Conservation (phyloP, 2,797 vertebrate species). For the Gallinago solitaria region DNA sequence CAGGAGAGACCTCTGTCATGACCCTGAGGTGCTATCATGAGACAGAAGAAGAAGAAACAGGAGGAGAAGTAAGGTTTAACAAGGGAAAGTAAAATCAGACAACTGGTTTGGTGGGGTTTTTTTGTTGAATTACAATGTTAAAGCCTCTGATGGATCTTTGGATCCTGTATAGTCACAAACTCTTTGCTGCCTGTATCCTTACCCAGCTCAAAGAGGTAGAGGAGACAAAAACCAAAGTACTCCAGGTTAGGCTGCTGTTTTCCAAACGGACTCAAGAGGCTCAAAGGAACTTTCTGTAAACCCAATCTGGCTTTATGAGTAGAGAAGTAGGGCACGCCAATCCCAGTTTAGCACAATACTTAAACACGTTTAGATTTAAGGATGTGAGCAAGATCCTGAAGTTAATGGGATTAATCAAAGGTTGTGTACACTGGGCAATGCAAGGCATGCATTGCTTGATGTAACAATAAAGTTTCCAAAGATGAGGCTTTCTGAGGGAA, state of each 20-base stretch:
- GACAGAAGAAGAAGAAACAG: background rate
- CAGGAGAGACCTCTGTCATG: background rate
- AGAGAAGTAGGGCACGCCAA: background rate
- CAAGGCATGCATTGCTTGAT: background rate
- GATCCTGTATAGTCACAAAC: background rate
- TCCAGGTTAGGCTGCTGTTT: background rate
- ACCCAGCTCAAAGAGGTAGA: background rate
- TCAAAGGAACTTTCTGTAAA: background rate
- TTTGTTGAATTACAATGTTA: background rate
- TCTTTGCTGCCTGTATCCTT: background rate
- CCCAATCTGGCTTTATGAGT: background rate
- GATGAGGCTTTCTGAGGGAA: background rate
- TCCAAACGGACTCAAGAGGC: background rate
- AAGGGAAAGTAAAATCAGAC: background rate
- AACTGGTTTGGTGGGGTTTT: accelerated
- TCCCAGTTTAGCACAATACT: background rate
- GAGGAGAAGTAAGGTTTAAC: background rate
- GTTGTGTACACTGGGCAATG: background rate
- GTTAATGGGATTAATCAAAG: background rate
- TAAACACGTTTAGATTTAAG: background rate
- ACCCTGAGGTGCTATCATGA: background rate
- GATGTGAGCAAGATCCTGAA: background rate
- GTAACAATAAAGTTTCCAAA: background rate
- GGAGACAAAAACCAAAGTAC: background rate
- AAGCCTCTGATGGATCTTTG: accelerated